These are phyloP conservation scores for Turnix velox DNA, from an alignment of 2,113 vertebrate genomes.

Conservation along the genomic window DNA sequence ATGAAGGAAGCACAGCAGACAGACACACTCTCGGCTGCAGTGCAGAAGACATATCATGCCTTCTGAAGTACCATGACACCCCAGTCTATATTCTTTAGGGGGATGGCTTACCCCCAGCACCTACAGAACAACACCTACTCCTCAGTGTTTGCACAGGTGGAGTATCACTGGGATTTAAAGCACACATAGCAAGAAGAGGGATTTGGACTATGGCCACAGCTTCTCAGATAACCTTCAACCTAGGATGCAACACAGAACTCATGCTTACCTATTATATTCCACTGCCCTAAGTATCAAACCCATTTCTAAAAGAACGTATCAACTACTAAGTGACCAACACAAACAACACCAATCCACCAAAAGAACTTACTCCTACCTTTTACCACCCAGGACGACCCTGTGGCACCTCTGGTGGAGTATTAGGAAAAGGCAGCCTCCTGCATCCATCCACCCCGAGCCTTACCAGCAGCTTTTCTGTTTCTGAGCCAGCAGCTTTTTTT, in stretches of 20 bases:
- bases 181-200: accelerated
- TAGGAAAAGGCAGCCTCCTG: background rate
- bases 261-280: background rate
- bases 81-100: background rate
- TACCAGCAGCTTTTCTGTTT: background rate
- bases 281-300: background rate
- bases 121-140: background rate
- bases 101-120: background rate
- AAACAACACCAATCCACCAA: background rate
- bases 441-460: background rate
- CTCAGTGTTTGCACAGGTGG: background rate
- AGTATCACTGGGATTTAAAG: background rate
- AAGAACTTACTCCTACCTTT: background rate
- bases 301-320: background rate
- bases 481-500: background rate
- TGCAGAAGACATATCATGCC: background rate
- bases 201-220: background rate
- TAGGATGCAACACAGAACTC: background rate
- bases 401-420: background rate
- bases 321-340: background rate
- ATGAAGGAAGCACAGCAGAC: background rate
- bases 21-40: background rate
- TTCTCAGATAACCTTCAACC: background rate
- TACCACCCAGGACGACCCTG: background rate
- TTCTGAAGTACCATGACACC: background rate